phyloP scores from a whole-genome alignment of 2,888 invertebrate genomes.

The Noctua janthina region DNA sequence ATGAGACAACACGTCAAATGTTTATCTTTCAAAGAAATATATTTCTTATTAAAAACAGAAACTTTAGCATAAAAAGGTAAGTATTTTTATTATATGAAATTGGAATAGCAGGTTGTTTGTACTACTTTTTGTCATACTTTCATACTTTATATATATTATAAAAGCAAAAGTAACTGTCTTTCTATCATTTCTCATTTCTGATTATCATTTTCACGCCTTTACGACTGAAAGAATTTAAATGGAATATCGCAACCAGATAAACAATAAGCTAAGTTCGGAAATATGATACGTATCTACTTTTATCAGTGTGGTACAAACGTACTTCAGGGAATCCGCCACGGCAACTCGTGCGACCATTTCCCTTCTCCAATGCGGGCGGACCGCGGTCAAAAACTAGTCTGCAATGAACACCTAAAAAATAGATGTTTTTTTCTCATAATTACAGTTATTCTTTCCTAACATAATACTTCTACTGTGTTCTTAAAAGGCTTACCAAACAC shows the following conservation, averaged over 20 bases:
- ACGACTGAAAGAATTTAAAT: background rate
- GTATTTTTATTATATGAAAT: slow-evolving; percentile 8
- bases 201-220: background rate
- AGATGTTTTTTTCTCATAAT: background rate
- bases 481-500: slow-evolving; percentile 18
- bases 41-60: background rate
- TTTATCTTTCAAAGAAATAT: slow-evolving; percentile 25
- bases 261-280: background rate
- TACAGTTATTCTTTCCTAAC: background rate
- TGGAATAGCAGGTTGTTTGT: too few species aligned
- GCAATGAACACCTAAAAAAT: background rate
- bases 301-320: background rate
- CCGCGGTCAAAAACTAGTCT: background rate
- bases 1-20: slow-evolving; percentile 46
- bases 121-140: too few species aligned
- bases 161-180: background rate
- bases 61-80: background rate
- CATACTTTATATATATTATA: background rate
- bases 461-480: background rate
- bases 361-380: background rate
- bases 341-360: accelerated
- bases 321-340: too few species aligned
- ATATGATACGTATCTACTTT: background rate
- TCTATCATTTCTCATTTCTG: background rate
- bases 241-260: background rate